Evolutionary conservation across 2,113 vertebrate genomes (phyloP).

Genomic region (Tragelaphus strepsiceros): DNA sequence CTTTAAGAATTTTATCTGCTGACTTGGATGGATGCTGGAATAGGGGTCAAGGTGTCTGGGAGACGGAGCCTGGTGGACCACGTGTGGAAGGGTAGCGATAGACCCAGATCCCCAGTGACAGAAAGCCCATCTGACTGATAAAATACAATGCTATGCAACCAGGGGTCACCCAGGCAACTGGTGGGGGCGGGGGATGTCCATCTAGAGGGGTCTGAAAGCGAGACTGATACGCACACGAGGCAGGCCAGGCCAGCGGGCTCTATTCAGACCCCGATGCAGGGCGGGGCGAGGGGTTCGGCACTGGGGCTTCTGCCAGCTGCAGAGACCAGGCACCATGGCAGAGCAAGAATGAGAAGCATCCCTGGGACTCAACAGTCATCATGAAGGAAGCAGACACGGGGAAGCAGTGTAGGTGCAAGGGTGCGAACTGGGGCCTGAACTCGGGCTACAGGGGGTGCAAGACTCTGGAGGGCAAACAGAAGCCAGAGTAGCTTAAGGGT

Average conservation of each 20-base stretch:
- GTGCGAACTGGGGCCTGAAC: background rate
- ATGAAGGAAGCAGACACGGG: background rate
- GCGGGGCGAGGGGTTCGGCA: background rate
- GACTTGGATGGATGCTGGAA: conserved; percentile 5
- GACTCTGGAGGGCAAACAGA: background rate
- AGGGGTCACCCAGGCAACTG: conserved; percentile 9
- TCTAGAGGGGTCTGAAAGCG: background rate
- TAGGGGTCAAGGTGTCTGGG: background rate
- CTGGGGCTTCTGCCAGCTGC: background rate
- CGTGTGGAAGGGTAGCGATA: background rate
- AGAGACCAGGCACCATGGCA: background rate
- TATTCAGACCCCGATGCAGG: background rate
- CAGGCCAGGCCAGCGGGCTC: background rate
- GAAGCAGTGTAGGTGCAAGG: background rate
- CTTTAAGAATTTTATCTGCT: conserved; percentile 24
- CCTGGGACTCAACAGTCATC: background rate
- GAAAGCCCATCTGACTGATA: conserved; percentile 25
- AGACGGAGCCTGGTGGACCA: background rate
- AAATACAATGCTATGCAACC: conserved; percentile 32
- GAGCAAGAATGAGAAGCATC: background rate
- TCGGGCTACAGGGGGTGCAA: too few relatives aligned
- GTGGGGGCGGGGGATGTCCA: background rate
- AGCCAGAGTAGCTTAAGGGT: background rate
- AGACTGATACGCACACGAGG: background rate
- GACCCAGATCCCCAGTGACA: background rate